Conservation (phyloP, 2,888 invertebrate genomes). For the Caenorhabditis doughertyi region DNA sequence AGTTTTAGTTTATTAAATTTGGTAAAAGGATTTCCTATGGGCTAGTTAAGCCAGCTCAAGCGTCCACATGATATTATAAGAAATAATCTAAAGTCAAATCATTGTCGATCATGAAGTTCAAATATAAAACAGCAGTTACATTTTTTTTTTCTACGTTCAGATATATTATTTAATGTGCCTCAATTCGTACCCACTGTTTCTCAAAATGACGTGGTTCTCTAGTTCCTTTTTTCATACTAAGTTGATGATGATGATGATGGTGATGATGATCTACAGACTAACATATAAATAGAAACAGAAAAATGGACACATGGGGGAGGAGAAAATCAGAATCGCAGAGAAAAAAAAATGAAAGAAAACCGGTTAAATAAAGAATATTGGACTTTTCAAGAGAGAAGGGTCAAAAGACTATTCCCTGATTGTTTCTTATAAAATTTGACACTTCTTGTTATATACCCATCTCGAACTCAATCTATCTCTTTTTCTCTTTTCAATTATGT, state of each 20-base stretch:
- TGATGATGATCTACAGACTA: conserved; percentile 36
- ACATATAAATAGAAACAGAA: conserved; percentile 33
- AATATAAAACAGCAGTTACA: too few relatives aligned
- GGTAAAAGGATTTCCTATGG: too few relatives aligned
- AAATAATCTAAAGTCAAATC: too few relatives aligned
- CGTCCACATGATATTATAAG: too few relatives aligned
- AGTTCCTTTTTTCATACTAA: not conserved
- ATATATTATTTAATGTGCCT: not conserved
- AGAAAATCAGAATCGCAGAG: too few relatives aligned
- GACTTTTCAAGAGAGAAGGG: conserved; percentile 12
- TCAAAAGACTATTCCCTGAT: conserved; percentile 7
- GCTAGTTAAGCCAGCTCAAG: too few relatives aligned
- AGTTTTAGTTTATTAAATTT: too few relatives aligned
- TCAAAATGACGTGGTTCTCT: conserved; percentile 16
- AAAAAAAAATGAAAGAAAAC: conserved; percentile 15
- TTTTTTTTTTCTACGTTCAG: too few relatives aligned
- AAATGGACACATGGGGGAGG: not conserved
- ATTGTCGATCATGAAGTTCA: too few relatives aligned
- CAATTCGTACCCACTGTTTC: not conserved
- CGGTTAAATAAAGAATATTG: conserved; percentile 24
- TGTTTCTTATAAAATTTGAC: not conserved
- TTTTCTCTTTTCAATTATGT: conserved; percentile 2
- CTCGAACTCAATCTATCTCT: not conserved
- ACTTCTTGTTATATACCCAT: not conserved
- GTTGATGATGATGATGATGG: not conserved